These are phyloP conservation scores for Limanda limanda DNA, from an alignment of 2,113 vertebrate genomes.

Conservation along the genomic window DNA sequence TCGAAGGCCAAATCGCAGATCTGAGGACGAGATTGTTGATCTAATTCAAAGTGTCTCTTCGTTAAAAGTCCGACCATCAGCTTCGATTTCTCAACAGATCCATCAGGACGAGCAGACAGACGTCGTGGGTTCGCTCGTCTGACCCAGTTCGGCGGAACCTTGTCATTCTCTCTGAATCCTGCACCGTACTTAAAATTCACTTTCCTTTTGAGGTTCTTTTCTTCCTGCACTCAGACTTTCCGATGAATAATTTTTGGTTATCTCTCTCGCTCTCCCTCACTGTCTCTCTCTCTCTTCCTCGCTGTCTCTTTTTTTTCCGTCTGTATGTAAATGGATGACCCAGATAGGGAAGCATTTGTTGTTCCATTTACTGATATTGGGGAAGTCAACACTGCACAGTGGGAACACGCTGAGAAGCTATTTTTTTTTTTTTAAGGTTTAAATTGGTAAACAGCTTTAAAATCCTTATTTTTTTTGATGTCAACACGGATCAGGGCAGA, in stretches of 20 bases:
- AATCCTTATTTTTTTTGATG: not conserved
- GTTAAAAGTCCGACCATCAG: not conserved
- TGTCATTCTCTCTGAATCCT: conserved; percentile 47
- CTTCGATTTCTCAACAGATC: conserved; percentile 14
- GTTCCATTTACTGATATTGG: conserved; percentile 32
- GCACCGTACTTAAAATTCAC: conserved; percentile 35
- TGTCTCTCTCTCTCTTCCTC: not conserved
- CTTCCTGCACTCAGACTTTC: conserved; percentile 32
- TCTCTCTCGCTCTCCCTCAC: not conserved
- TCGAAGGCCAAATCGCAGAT: not conserved
- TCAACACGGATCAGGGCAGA: too few relatives aligned
- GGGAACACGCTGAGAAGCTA: not conserved
- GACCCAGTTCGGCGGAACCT: conserved; percentile 56
- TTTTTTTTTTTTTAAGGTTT: conserved; percentile 4
- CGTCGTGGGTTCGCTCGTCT: conserved; percentile 31
- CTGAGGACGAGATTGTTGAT: not conserved
- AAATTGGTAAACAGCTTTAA: not conserved
- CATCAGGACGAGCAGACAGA: conserved; percentile 52
- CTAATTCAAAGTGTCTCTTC: not conserved
- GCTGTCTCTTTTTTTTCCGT: conserved; percentile 6
- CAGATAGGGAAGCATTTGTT: conserved; percentile 53
- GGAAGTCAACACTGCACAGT: conserved; percentile 12
- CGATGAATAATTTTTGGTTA: conserved; percentile 49
- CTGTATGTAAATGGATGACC: conserved; percentile 64
- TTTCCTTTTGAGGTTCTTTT: conserved; percentile 34